Evolutionary conservation across 1,140 invertebrate species (phyloP).

Genomic region (Lordiphosa stackelbergi): DNA sequence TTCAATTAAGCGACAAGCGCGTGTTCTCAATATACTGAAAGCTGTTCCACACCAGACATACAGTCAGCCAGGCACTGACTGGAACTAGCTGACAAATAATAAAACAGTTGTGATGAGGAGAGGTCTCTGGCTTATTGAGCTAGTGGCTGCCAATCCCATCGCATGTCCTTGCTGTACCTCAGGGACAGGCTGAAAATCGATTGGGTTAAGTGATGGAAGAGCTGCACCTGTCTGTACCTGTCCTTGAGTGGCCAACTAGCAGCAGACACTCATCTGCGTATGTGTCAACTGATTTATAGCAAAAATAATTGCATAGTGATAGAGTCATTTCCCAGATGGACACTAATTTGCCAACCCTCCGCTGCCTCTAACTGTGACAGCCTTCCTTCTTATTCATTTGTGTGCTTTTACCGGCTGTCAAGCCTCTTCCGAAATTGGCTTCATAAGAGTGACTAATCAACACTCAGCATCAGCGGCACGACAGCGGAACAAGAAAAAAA

Average conservation of each 20-base stretch:
- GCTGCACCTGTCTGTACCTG: constrained; percentile 11
- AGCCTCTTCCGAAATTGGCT: constrained; percentile 7
- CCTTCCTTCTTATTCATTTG: neutral
- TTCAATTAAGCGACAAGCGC: constrained; percentile 1
- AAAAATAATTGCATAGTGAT: neutral
- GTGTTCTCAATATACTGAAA: neutral
- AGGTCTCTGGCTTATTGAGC: neutral
- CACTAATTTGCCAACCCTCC: constrained; percentile 7
- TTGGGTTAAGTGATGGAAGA: constrained; percentile 5
- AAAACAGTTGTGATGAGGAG: neutral
- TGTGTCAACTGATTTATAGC: neutral
- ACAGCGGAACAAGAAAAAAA: too few relatives aligned
- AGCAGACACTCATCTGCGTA: neutral
- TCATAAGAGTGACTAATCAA: neutral
- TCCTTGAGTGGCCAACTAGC: neutral
- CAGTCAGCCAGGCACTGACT: constrained; percentile 8
- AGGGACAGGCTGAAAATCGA: constrained; percentile 6
- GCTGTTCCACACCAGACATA: constrained; percentile 2
- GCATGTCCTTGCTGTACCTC: constrained; percentile 1
- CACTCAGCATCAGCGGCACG: too few relatives aligned
- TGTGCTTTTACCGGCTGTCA: constrained; percentile 10
- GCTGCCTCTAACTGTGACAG: constrained; percentile 4
- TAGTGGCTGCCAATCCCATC: neutral
- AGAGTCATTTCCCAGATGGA: neutral
- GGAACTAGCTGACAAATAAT: neutral